These are phyloP conservation scores for Atherinosoma microstoma DNA, from an alignment of 2,797 vertebrate genomes.

Conservation along the genomic window DNA sequence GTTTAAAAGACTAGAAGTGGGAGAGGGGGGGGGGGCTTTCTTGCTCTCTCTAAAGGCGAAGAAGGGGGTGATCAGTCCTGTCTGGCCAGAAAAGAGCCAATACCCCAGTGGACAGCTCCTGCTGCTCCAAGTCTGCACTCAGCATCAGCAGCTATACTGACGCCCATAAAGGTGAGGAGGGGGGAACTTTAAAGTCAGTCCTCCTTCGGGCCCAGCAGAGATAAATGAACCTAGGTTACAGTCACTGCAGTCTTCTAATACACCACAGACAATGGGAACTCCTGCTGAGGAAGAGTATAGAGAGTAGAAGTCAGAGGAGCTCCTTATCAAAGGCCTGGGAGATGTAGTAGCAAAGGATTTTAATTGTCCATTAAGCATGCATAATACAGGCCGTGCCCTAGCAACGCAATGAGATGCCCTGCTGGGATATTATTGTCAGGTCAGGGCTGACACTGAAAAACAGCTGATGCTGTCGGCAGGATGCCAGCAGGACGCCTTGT, in stretches of 20 bases:
- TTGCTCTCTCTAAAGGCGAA: conserved; percentile 65
- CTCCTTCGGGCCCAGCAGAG: conserved; percentile 84
- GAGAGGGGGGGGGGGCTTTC: conserved; percentile 52
- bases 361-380: conserved; percentile 99
- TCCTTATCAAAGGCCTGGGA: conserved; percentile 90
- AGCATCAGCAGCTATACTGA: conserved; percentile 68
- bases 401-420: conserved; percentile 89
- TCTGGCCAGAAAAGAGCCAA: conserved; percentile 88
- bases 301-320: conserved; percentile 86
- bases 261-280: conserved; percentile 90
- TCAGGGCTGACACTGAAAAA: conserved; percentile 90
- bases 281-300: conserved; percentile 85
- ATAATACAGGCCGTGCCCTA: conserved; percentile 92
- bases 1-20: conserved; percentile 33
- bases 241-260: conserved; percentile 92
- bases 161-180: conserved; percentile 81
- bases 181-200: conserved; percentile 77
- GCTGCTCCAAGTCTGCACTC: conserved; percentile 86
- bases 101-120: conserved; percentile 89
- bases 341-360: conserved; percentile 90
- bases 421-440: conserved; percentile 91
- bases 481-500: conserved; percentile 92
- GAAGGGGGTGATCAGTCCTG: conserved; percentile 89
- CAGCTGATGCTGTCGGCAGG: conserved; percentile 96
- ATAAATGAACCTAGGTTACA: conserved; percentile 93